These are phyloP conservation scores for Lepidocolaptes lacrymiger DNA, from an alignment of 2,797 vertebrate species.

Conservation along the genomic window DNA sequence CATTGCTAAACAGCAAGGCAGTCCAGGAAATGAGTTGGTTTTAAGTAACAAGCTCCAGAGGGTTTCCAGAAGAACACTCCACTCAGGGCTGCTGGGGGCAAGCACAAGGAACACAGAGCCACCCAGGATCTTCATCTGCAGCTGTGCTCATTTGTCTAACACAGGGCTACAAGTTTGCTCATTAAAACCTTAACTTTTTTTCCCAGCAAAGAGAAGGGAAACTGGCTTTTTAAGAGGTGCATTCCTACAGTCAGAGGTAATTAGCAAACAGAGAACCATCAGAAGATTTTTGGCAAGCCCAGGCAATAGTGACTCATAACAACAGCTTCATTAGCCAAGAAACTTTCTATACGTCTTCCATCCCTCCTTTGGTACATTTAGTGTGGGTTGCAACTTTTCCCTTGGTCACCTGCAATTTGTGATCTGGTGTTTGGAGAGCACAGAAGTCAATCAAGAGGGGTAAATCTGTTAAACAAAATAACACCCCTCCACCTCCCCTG, in stretches of 20 bases:
- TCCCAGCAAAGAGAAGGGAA: background rate
- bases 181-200: background rate
- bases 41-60: background rate
- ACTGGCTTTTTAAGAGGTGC: background rate
- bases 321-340: background rate
- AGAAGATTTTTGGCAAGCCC: constrained; percentile 1
- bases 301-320: constrained; percentile 11
- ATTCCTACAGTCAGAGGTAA: constrained; percentile 37
- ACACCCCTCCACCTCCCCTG: accelerated
- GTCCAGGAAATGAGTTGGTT: background rate
- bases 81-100: background rate
- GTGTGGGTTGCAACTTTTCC: background rate
- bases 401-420: background rate
- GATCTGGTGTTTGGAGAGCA: background rate
- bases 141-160: background rate
- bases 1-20: background rate
- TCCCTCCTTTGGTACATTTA: background rate
- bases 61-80: background rate
- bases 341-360: background rate
- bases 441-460: background rate
- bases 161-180: background rate
- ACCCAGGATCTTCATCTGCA: background rate
- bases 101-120: background rate
- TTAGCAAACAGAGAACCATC: constrained; percentile 30
- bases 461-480: background rate